Conservation (phyloP, 2,888 invertebrate species). For the Drosophila diplacantha region DNA sequence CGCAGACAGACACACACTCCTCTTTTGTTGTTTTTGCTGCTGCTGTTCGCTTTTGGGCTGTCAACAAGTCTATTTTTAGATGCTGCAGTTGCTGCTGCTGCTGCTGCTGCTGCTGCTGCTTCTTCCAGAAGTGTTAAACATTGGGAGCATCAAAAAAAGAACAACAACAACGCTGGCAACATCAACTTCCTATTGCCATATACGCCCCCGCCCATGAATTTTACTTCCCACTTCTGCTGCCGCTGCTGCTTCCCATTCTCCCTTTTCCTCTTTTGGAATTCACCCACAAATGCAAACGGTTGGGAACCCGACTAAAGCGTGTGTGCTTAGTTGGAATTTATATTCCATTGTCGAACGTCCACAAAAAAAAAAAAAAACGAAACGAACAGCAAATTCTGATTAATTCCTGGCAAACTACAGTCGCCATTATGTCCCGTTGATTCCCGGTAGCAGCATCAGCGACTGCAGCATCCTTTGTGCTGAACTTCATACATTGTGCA, state of each 20-base stretch:
- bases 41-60: conserved; percentile 51
- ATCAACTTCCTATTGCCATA: conserved; percentile 24
- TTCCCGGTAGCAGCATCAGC: neutral
- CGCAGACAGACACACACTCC: conserved; percentile 10
- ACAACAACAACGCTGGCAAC: conserved; percentile 3
- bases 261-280: neutral
- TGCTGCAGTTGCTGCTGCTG: conserved; percentile 22
- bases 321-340: conserved; percentile 12
- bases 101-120: conserved; percentile 8
- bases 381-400: conserved; percentile 3
- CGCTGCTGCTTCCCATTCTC: conserved; percentile 3
- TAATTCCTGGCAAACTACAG: conserved; percentile 5
- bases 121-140: conserved; percentile 25
- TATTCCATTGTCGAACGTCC: conserved; percentile 4
- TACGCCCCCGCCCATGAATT: conserved; percentile 6
- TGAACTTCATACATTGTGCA: neutral
- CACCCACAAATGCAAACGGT: conserved; percentile 7
- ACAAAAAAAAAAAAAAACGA: neutral
- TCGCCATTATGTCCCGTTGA: conserved; percentile 7
- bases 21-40: conserved; percentile 16
- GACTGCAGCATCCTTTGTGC: neutral
- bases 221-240: neutral
- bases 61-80: conserved; percentile 74
- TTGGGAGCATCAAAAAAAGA: conserved; percentile 10
- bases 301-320: conserved; percentile 11